phyloP scores from a whole-genome alignment of 2,797 vertebrate species.

The Hydrolagus colliei region DNA sequence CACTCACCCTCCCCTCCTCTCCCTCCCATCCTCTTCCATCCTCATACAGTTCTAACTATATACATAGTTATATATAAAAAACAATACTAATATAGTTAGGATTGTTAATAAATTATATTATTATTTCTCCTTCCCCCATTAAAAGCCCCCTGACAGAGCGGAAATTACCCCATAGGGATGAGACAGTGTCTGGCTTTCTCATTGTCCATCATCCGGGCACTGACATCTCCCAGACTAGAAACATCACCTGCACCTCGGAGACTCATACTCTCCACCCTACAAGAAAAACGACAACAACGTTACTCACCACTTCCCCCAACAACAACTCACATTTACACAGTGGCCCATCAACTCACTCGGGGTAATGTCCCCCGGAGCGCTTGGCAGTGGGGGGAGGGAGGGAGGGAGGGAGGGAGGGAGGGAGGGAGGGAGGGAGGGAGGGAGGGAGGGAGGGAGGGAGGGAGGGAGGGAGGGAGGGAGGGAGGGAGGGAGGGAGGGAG shows the following conservation, averaged over 20 bases:
- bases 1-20: too few relatives aligned
- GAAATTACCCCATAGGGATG: conserved; percentile 77
- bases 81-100: too few relatives aligned
- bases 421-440: conserved; percentile 15
- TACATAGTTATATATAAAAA: too few relatives aligned
- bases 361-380: too few relatives aligned
- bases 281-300: not conserved
- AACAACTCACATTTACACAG: not conserved
- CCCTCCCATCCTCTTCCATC: too few relatives aligned
- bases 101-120: too few relatives aligned
- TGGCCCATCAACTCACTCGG: too few relatives aligned
- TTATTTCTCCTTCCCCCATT: too few relatives aligned
- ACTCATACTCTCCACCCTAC: conserved; percentile 84
- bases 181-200: conserved; percentile 77
- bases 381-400: conserved; percentile 23
- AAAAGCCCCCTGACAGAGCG: too few relatives aligned
- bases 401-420: conserved; percentile 23
- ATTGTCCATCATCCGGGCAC: conserved; percentile 64
- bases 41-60: too few relatives aligned
- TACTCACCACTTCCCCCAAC: not conserved
- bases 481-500: conserved; percentile 26
- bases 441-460: conserved; percentile 31
- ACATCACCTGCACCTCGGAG: conserved; percentile 51
- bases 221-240: conserved; percentile 61
- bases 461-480: conserved; percentile 26